A percentile compares a stretch with the other conserved stretches of the same genome.
These are phyloP conservation scores for Kuschelorhynchus macadamiae DNA, from an alignment of 2,888 invertebrate genomes.

Conservation along the genomic window DNA sequence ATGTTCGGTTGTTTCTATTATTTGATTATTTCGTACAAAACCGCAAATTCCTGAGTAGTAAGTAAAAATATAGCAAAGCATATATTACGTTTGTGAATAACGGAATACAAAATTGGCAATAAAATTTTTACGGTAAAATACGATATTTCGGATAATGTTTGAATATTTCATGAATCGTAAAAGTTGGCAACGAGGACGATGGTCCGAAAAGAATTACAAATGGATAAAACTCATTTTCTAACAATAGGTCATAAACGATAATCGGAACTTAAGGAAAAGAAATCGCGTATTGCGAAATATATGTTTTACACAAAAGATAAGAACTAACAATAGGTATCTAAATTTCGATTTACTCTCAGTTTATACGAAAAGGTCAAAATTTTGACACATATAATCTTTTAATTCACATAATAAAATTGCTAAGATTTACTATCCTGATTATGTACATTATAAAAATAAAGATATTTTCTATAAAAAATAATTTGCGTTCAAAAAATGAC, in stretches of 20 bases:
- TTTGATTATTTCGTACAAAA: not conserved
- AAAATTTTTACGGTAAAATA: slow-evolving; percentile 47
- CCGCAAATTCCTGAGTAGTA: not conserved
- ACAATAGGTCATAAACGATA: not conserved
- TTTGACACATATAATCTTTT: no score
- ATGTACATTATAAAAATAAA: no score
- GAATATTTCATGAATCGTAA: slow-evolving; percentile 48
- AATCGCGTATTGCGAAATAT: no score
- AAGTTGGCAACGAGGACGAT: slow-evolving; percentile 27
- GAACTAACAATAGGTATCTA: no score
- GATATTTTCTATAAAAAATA: no score
- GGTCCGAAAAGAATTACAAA: slow-evolving; percentile 28
- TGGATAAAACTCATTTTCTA: slow-evolving; percentile 13
- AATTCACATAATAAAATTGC: no score
- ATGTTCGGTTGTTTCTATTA: not conserved
- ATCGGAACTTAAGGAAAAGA: no score
- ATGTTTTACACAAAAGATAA: no score
- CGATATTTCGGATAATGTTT: slow-evolving; percentile 45
- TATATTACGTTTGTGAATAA: slow-evolving; percentile 18
- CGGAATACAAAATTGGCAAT: slow-evolving; percentile 46
- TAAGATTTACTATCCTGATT: no score
- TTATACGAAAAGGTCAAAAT: no score
- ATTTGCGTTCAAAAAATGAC: no score
- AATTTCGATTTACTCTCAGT: no score
- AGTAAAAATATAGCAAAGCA: slow-evolving; percentile 2